Base-by-base conservation (phyloP, 2,888 invertebrate genomes). In the Neria commutata region DNA sequence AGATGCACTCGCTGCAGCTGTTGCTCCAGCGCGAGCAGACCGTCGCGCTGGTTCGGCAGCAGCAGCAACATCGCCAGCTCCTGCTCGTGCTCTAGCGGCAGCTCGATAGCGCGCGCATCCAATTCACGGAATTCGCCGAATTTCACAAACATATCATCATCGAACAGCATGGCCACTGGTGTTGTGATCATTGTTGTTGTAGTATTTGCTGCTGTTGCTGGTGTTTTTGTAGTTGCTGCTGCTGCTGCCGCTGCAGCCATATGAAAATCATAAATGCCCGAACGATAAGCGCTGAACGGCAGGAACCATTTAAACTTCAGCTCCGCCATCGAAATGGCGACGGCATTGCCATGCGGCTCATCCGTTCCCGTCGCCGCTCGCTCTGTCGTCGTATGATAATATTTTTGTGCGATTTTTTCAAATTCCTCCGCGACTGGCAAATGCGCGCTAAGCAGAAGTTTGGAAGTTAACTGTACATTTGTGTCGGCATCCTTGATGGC, bases 171-270 rank as follows among this genome's bases (percentile, higher is more conserved):
- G 87, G 70, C 92, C 77, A 62, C 87, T 78, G 29, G 89, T 89
- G 26, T 81, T 21, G 17, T 17, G 6, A 29, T 11, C 64, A 0
- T 56, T 11, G 70, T 80, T 81, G 63, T 83, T 86, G 3, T 85
- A 14, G 1, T 83, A 74, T 52, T 95, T n/a, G n/a, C n/a, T n/a
- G n/a, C n/a, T 82, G 14, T 95, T 83, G 69, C 92, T 84, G 68
- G 88, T 87, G 62, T 95, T 94, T 76, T n/a, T n/a, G 89, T 91
- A 6, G 89, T 80, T 49, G 90, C 87, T 0, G 95, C 95, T 73
- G 91, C n/a, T n/a, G 85, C 2, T 84, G 78, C 72, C 88, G n/a
- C n/a, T n/a, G n/a, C n/a, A n/a, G n/a, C n/a, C 86, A 60, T 56
- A 50, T 78, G 71, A 26, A 77, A 77, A 48, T 77, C 77, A 26